Evolutionary conservation across 1,140 invertebrate species (phyloP).

Genomic region (Himalopsyche phryganea): DNA sequence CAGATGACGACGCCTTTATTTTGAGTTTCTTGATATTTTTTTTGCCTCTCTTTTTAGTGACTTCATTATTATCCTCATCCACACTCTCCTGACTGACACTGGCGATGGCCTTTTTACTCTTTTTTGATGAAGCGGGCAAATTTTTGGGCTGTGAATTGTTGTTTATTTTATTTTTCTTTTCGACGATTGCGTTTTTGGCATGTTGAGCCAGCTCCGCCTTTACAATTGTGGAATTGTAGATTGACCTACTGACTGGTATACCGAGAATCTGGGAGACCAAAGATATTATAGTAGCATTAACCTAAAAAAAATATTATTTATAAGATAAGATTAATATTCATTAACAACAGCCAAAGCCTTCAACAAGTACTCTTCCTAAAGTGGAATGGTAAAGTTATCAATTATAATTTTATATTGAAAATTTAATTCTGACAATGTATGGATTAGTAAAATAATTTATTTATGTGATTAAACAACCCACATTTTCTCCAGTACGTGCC

Average conservation of each 20-base stretch:
- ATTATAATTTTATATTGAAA: no score
- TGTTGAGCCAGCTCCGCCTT: constrained; percentile 26
- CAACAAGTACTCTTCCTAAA: no score
- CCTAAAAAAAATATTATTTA: constrained; percentile 40
- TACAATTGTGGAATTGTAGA: constrained; percentile 24
- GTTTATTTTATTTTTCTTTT: constrained; percentile 7
- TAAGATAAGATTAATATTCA: no score
- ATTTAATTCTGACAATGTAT: no score
- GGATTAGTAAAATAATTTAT: no score
- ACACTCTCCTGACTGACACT: background rate
- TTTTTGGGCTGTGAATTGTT: no score
- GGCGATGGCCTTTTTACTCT: constrained; percentile 3
- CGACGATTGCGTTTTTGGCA: background rate
- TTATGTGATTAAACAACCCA: no score
- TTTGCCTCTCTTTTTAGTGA: constrained; percentile 35
- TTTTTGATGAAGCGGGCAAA: background rate
- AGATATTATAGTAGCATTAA: constrained; percentile 42
- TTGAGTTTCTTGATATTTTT: constrained; percentile 44
- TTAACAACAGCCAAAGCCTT: no score
- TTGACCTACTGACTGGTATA: constrained; percentile 34
- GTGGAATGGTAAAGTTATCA: no score
- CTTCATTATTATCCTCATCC: constrained; percentile 9
- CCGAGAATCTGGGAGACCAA: constrained; percentile 42
- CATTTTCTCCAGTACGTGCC: constrained; percentile 85
- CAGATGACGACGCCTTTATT: constrained; percentile 44